Evolutionary conservation across 2,113 vertebrate species (phyloP).

Genomic region (Merops nubicus): DNA sequence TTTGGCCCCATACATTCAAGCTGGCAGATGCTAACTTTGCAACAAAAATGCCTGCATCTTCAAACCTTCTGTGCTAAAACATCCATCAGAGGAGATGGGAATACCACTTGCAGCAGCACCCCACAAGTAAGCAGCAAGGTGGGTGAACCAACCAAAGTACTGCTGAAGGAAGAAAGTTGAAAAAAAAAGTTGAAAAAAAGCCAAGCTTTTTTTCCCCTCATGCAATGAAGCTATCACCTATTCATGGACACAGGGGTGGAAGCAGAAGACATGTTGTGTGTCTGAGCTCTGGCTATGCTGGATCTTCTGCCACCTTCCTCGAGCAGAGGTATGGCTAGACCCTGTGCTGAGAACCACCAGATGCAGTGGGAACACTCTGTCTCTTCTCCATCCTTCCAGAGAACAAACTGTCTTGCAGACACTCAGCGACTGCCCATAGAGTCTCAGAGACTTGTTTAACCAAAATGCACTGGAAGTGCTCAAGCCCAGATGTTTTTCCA

Average conservation of each 20-base stretch:
- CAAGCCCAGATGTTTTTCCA: background rate
- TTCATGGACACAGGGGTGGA: background rate
- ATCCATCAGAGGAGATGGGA: background rate
- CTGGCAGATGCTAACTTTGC: background rate
- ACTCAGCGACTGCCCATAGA: background rate
- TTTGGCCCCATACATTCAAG: background rate
- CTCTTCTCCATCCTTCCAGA: background rate
- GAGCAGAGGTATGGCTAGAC: background rate
- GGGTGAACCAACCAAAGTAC: background rate
- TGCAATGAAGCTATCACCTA: background rate
- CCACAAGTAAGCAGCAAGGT: background rate
- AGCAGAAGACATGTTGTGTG: accelerated
- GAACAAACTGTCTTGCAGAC: background rate
- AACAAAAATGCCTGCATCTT: background rate
- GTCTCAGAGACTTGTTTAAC: background rate
- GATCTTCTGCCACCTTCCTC: background rate
- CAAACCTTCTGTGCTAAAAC: background rate
- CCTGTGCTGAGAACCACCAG: background rate
- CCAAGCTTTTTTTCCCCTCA: background rate
- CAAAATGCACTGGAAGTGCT: accelerated
- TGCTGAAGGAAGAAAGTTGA: background rate
- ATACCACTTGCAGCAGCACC: background rate
- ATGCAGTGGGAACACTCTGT: background rate
- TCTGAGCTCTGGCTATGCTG: background rate
- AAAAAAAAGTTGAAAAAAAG: background rate